phyloP scores from a whole-genome alignment of 2,797 vertebrate genomes.

The Coranthus polyacanthus region DNA sequence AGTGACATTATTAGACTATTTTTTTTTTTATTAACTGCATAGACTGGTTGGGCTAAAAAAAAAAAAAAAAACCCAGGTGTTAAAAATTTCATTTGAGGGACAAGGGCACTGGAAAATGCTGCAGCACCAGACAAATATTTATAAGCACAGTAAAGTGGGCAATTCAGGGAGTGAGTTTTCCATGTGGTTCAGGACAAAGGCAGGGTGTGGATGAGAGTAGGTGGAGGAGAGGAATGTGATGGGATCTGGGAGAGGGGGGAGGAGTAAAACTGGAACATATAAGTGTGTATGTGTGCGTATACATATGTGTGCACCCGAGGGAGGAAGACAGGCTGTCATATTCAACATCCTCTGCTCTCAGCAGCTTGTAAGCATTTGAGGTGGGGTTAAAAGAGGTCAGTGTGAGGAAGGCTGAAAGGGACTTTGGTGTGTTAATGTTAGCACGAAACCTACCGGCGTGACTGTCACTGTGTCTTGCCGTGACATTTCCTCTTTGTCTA shows the following conservation, averaged over 20 bases:
- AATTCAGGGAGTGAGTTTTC: constrained; percentile 52
- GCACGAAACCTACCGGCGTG: not conserved
- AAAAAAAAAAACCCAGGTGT: constrained; percentile 17
- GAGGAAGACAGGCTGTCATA: constrained; percentile 49
- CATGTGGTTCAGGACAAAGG: constrained; percentile 59
- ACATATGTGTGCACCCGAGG: constrained; percentile 23
- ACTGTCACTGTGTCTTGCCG: not conserved
- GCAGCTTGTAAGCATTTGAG: constrained; percentile 40
- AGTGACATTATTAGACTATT: not conserved
- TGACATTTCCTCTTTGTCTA: not conserved
- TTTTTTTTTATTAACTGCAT: not conserved
- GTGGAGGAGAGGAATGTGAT: constrained; percentile 74
- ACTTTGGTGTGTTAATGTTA: not conserved
- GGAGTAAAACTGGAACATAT: constrained; percentile 41
- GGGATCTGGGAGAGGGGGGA: constrained; percentile 38
- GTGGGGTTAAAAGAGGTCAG: constrained; percentile 37
- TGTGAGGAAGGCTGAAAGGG: not conserved
- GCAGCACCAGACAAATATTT: constrained; percentile 30
- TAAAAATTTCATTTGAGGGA: constrained; percentile 17
- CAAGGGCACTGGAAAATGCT: constrained; percentile 43
- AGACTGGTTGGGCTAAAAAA: not conserved
- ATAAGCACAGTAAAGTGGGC: constrained; percentile 28
- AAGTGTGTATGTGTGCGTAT: constrained; percentile 12
- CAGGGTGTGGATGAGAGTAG: constrained; percentile 78
- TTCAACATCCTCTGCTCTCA: constrained; percentile 58